phyloP scores from a whole-genome alignment of 2,797 vertebrate species.

The Varecia variegata region DNA sequence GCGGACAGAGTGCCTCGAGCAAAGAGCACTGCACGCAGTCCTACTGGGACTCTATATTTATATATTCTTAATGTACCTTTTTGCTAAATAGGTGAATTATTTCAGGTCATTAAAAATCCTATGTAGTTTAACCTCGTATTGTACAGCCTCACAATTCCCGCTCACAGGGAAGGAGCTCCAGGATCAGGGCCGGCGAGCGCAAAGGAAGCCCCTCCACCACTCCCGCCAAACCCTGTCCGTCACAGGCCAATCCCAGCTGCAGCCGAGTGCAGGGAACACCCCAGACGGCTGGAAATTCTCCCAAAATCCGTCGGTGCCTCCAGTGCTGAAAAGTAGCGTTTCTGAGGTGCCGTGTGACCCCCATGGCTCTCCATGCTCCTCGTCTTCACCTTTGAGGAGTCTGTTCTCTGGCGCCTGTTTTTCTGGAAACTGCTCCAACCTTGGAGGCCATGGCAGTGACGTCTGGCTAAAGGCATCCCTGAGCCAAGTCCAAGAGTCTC shows the following conservation, averaged over 20 bases:
- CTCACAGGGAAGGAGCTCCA: not conserved
- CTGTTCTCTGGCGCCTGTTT: not conserved
- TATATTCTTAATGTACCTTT: not conserved
- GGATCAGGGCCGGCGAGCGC: not conserved
- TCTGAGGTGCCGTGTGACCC: rapidly evolving
- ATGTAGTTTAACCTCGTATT: not conserved
- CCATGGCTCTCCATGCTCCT: not conserved
- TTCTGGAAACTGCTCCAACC: not conserved
- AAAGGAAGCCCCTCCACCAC: not conserved
- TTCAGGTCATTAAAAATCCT: not conserved
- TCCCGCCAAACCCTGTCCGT: rapidly evolving
- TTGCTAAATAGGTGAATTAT: not conserved
- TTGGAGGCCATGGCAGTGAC: rapidly evolving
- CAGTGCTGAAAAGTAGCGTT: not conserved
- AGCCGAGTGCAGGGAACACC: rapidly evolving
- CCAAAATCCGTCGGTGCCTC: not conserved
- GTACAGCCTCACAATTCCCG: not conserved
- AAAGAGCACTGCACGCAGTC: not conserved
- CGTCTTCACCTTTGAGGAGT: not conserved
- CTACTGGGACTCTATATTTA: not conserved
- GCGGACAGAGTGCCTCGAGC: not conserved
- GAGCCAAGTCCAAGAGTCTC: rapidly evolving
- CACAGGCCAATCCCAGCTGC: not conserved
- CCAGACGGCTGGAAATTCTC: not conserved
- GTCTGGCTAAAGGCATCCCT: not conserved